These are phyloP conservation scores for Lanistes nyassanus DNA, from an alignment of 1,140 invertebrate genomes.

Conservation along the genomic window DNA sequence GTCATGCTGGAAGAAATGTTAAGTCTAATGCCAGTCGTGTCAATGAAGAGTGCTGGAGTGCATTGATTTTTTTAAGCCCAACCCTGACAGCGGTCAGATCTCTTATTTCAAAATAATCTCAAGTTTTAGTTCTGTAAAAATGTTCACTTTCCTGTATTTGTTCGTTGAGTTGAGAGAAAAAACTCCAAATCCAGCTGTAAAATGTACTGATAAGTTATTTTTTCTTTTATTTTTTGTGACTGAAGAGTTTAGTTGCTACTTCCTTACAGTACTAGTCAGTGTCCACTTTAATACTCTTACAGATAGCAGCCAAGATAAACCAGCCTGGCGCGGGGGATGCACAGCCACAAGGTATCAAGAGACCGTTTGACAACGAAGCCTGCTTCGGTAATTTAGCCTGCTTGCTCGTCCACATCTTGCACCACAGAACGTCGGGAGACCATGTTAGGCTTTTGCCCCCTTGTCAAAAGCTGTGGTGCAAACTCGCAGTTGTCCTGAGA, in stretches of 20 bases:
- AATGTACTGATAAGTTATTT: conserved; percentile 22
- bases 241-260: not conserved
- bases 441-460: not conserved
- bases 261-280: not conserved
- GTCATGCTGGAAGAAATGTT: no score
- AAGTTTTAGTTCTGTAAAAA: no score
- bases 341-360: conserved; percentile 72
- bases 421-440: not conserved
- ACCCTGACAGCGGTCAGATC: no score
- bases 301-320: conserved; percentile 89
- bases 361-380: conserved; percentile 79
- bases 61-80: no score
- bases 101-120: no score
- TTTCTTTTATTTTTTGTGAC: conserved; percentile 17
- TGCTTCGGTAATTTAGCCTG: conserved; percentile 66
- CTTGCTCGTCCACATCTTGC: conserved; percentile 16
- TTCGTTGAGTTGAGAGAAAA: conserved; percentile 3
- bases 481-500: not conserved
- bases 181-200: not conserved
- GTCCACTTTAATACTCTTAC: conserved; percentile 43
- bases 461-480: not conserved
- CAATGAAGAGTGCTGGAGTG: no score
- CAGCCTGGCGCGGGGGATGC: conserved; percentile 71
- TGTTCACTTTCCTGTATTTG: no score
- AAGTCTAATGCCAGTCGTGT: no score